Conservation (phyloP, 2,888 invertebrate genomes). For the Pardosa pseudoannulata region DNA sequence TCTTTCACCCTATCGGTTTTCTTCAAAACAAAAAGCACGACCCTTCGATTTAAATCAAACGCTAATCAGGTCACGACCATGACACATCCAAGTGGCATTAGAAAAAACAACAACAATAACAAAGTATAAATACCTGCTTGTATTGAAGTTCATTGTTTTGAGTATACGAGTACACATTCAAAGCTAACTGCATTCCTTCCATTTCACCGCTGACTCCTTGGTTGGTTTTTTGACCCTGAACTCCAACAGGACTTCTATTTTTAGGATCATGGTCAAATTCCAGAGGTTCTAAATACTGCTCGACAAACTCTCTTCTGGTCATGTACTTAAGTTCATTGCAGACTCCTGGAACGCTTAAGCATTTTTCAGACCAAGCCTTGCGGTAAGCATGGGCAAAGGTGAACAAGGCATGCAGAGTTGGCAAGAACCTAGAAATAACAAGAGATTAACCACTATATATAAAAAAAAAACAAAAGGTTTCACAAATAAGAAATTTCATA, state of each 20-base stretch:
- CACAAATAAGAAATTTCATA: too few relatives aligned
- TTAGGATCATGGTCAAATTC: conserved; percentile 74
- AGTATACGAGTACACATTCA: conserved; percentile 49
- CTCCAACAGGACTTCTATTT: conserved; percentile 73
- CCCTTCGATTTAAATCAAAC: too few relatives aligned
- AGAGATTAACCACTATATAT: too few relatives aligned
- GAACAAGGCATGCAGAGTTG: conserved; percentile 75
- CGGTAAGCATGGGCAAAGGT: conserved; percentile 75
- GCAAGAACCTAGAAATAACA: conserved; percentile 66
- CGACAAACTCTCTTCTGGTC: conserved; percentile 74
- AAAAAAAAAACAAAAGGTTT: too few relatives aligned
- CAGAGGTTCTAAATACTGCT: conserved; percentile 74
- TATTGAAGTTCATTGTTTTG: conserved; percentile 39
- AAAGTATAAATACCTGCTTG: too few relatives aligned
- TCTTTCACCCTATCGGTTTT: too few relatives aligned
- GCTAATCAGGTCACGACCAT: too few relatives aligned
- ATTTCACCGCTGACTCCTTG: conserved; percentile 75
- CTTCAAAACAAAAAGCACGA: too few relatives aligned
- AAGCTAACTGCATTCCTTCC: conserved; percentile 62
- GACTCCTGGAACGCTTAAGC: conserved; percentile 73
- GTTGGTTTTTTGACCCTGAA: conserved; percentile 73
- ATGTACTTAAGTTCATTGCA: conserved; percentile 74
- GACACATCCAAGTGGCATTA: too few relatives aligned
- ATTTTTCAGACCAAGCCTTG: conserved; percentile 75
- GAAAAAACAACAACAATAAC: too few relatives aligned